Evolutionary conservation across 2,113 vertebrate genomes (phyloP).

Genomic region (Muntiacus muntjak): DNA sequence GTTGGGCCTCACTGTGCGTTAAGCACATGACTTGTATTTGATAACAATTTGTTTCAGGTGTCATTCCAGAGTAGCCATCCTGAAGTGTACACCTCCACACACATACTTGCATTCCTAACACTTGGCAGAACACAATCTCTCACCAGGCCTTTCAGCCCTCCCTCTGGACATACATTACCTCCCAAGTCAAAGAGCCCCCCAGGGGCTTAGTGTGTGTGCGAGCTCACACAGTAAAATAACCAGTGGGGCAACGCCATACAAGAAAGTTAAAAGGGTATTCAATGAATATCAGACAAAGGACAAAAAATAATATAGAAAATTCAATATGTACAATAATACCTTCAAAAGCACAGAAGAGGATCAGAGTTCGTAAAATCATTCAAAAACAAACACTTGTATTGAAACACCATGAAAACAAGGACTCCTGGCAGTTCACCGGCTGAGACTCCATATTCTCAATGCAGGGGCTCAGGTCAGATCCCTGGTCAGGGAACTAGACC

Average conservation of each 20-base stretch:
- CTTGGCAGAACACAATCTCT: background rate
- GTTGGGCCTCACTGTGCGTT: background rate
- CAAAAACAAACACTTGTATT: background rate
- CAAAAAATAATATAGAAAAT: background rate
- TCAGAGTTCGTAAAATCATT: background rate
- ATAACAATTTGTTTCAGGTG: too few species aligned
- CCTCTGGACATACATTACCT: background rate
- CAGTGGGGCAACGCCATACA: background rate
- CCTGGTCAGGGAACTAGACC: background rate
- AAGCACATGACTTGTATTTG: background rate
- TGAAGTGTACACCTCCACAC: too few species aligned
- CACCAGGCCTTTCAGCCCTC: background rate
- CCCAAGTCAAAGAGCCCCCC: background rate
- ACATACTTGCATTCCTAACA: background rate
- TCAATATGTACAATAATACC: background rate
- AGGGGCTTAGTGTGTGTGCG: too few species aligned
- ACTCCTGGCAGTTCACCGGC: background rate
- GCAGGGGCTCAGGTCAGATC: background rate
- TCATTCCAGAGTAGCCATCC: background rate
- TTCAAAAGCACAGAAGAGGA: background rate
- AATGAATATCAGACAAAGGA: background rate
- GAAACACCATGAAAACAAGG: background rate
- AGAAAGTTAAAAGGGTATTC: background rate
- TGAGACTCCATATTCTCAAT: background rate
- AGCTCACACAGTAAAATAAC: background rate